A percentile compares a stretch with the other conserved stretches of the same genome.
Conservation (phyloP, 2,113 vertebrate genomes). For the Cynocephalus volans region DNA sequence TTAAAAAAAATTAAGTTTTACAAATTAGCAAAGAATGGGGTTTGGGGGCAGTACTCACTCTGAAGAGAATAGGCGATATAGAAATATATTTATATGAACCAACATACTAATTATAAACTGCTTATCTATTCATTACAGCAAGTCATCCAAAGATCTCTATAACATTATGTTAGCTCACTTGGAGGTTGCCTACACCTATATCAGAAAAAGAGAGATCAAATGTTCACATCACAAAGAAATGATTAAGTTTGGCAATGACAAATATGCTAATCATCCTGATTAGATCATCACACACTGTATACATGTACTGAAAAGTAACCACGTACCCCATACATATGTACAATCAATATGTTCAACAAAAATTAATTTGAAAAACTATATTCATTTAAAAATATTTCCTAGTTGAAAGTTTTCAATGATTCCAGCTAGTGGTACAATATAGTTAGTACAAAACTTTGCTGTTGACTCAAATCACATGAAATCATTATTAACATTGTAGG, state of each 20-base stretch:
- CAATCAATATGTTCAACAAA: too few species aligned
- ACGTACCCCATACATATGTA: too few species aligned
- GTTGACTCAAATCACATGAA: background rate
- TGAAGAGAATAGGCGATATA: background rate
- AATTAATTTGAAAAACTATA: background rate
- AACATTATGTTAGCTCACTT: background rate
- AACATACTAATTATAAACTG: background rate
- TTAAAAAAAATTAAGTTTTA: background rate
- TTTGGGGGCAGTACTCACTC: background rate
- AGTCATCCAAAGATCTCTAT: background rate
- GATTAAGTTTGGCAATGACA: too few species aligned
- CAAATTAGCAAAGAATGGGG: background rate
- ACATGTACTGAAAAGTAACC: too few species aligned
- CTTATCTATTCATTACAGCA: background rate
- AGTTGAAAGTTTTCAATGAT: background rate
- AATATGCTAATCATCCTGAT: too few species aligned
- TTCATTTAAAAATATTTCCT: conserved; percentile 25
- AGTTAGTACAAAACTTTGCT: background rate
- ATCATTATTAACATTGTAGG: background rate
- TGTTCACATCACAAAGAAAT: too few species aligned
- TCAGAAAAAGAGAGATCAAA: background rate
- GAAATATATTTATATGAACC: background rate
- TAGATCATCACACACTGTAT: too few species aligned
- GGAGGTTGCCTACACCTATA: background rate
- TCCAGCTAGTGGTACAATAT: background rate